phyloP scores from a whole-genome alignment of 2,888 invertebrate species.

The Chalcosyrphus nemorum region DNA sequence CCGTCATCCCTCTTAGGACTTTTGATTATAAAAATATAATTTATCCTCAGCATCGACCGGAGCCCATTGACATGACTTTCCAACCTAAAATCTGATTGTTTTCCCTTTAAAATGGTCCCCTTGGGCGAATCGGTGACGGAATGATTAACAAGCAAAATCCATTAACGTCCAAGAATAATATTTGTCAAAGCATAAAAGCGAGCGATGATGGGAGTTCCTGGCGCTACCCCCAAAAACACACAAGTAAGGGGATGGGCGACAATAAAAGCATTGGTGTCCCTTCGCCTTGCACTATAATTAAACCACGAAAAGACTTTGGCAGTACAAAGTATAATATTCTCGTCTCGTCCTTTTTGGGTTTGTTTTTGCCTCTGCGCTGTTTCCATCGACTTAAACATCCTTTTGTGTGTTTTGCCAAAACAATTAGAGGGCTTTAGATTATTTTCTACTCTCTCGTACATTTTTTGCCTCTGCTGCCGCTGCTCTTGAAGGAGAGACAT shows the following conservation, averaged over 20 bases:
- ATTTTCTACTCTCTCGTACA: not conserved
- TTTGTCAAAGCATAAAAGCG: not conserved
- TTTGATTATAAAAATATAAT: not conserved
- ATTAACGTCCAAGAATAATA: slow-evolving; percentile 12
- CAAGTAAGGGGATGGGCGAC: not conserved
- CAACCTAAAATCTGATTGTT: not conserved
- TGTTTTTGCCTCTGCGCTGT: no score
- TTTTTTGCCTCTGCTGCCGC: not conserved
- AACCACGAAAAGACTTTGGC: not conserved
- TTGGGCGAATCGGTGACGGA: not conserved
- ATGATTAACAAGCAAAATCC: slow-evolving; percentile 2
- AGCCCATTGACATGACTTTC: not conserved
- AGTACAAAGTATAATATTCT: not conserved
- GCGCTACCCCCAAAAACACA: not conserved
- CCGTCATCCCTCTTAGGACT: not conserved
- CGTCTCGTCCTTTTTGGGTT: not conserved
- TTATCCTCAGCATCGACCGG: not conserved
- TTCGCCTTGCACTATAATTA: slow-evolving; percentile 8
- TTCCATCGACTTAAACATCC: not conserved
- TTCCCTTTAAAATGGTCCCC: slow-evolving; percentile 1
- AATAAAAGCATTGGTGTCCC: not conserved
- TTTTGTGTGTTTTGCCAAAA: slow-evolving; percentile 10
- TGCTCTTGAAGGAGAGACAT: not conserved
- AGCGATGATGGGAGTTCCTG: no score
- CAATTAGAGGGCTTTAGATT: not conserved